Evolutionary conservation across 2,888 invertebrate species (phyloP), one percentile per base, ranked within the genome.

Genomic region (Diadegma fenestrale): DNA sequence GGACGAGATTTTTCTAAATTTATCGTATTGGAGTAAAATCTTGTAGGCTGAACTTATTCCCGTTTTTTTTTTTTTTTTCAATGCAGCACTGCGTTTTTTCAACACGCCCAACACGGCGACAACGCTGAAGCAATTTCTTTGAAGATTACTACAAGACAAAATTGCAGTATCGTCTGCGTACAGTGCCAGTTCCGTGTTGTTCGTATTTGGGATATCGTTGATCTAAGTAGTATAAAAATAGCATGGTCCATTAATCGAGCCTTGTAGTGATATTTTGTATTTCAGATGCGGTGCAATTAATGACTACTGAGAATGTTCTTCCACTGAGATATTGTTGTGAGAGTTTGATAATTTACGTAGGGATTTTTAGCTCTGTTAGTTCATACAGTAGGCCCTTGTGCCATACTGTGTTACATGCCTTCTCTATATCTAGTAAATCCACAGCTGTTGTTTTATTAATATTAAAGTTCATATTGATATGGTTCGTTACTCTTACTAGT

Each of bases 371-470:
- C 22, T 19, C 14, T 63, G 1, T 14, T 12, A 90, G 73, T 83
- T 88, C 88, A 51, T 71, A 79, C 0, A 90, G 72, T 0, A 91
- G 88, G 0, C 87, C 88, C 8, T 66, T 19, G 41, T 66, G 66
- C 66, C 66, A 66, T 0, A 43, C 66, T 2, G 64, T 37, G 75
- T 90, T 88, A 51, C 91, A 90, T 0, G 90, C 90, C 88, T 43
- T 88, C n/a, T n/a, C 87, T 12, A 90, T 85, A 58, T 90, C 90
- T 2, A 91, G 58, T 4, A 91, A 78, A 0, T 86, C 77, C 1
- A 87, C 75, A 2, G 78, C 81, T 14, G 88, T 88, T 14, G 75
- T 58, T 66, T 88, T 79, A 2, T 87, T 88, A n/a, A 81, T 69
- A 48, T 90, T 89, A 22, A 88, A 87, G 61, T 85, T 84, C 0